These are phyloP conservation scores for Regulus satrapa DNA, from an alignment of 2,113 vertebrate genomes.

Conservation along the genomic window DNA sequence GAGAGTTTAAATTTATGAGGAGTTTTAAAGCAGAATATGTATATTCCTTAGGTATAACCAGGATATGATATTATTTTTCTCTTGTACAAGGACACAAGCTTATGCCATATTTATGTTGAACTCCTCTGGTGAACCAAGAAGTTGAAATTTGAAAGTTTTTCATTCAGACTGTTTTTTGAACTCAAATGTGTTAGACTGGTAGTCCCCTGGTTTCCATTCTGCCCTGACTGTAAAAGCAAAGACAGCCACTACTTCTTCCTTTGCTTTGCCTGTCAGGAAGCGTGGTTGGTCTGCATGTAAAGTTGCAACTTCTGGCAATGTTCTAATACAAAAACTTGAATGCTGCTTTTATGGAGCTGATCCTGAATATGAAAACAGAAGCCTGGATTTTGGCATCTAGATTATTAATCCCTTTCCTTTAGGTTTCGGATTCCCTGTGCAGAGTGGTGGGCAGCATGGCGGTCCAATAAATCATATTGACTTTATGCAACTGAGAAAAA, in stretches of 20 bases:
- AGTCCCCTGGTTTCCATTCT: not conserved
- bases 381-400: not conserved
- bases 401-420: not conserved
- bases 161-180: not conserved
- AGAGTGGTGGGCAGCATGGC: not conserved
- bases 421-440: not conserved
- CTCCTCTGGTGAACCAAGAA: not conserved
- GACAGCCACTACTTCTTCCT: not conserved
- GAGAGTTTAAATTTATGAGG: not conserved
- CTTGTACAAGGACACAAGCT: not conserved
- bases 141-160: not conserved
- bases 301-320: not conserved
- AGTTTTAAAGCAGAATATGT: not conserved
- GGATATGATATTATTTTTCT: not conserved
- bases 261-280: not conserved
- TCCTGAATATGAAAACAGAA: not conserved
- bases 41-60: not conserved
- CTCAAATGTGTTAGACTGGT: not conserved
- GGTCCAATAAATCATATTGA: not conserved
- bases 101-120: not conserved
- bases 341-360: not conserved
- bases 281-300: not conserved
- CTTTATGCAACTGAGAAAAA: not conserved
- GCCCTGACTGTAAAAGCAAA: not conserved
- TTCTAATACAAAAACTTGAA: not conserved